Evolutionary conservation across 1,140 invertebrate genomes (phyloP), one percentile per base, ranked within the genome.

Genomic region (Pemphigus obesinymphae): DNA sequence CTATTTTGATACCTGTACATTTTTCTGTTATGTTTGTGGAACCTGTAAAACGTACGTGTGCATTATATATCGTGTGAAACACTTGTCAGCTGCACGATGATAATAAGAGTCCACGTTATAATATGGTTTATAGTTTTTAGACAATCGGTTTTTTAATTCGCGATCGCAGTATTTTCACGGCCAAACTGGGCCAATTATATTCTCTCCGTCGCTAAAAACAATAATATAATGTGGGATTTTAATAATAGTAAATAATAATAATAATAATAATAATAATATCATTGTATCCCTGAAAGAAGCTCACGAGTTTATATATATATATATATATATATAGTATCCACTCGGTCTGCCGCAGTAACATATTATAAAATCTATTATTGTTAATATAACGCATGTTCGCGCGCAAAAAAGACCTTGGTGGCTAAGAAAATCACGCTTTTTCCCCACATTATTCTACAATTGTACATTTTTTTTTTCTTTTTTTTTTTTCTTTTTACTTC

Each of bases 381-480:
- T 78, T 29, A 13, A 26, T 26, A 17, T 40, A 78, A 26, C 37
- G 20, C 23, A 40, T 53, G 73, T 58, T 58, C 13, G 73, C 7
- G n/a, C 5, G 73, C 11, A 37, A 37, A 58, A 40, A 37, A 58
- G 73, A 78, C 73, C 73, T 78, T 78, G 73, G 13, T 7, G 50
- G 50, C 37, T 8, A 78, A 55, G 73, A 78, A 78, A 78, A 78
- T 78, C 73, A 78, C 73, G 73, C 73, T 78, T 78, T 78, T 78
- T 78, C 58, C 20, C 50, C n/a, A 78, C 73, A 40, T 55, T 17
- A 40, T 53, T 78, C 31, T 58, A 78, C 73, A 29, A 55, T 55
- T 78, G 50, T 78, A 55, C 31, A 23, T 70, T 78, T 78, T 78
- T 76, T 76, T 58, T 76, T 75, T 11, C 8, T 45, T 45, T 40